Evolutionary conservation across 2,888 invertebrate species (phyloP).

Genomic region (Stenodema calcarata): DNA sequence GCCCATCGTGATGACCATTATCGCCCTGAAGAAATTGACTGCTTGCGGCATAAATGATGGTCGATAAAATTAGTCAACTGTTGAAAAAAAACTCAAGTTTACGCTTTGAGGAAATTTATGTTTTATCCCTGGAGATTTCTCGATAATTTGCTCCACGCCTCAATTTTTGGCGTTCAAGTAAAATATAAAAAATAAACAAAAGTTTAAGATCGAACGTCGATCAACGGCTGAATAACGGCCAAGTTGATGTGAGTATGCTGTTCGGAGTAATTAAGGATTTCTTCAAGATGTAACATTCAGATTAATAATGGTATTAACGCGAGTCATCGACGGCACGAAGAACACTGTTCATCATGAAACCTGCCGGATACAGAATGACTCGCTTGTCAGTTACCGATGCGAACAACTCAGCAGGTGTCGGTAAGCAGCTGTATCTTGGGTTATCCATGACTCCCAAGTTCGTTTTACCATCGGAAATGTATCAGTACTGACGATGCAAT

Average conservation of each 20-base stretch:
- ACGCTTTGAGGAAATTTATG: not conserved
- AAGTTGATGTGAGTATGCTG: no score
- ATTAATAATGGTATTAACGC: not conserved
- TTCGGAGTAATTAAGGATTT: not conserved
- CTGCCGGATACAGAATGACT: not conserved
- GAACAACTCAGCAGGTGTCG: not conserved
- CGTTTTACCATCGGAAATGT: no score
- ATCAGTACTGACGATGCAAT: no score
- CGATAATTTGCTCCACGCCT: not conserved
- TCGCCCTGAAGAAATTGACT: not conserved
- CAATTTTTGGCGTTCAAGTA: not conserved
- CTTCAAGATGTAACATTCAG: not conserved
- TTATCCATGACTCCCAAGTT: not conserved
- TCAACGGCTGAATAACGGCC: no score
- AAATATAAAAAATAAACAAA: no score
- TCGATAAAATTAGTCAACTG: slow-evolving; percentile 4
- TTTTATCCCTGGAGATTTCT: not conserved
- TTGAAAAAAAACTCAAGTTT: not conserved
- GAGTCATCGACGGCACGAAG: not conserved
- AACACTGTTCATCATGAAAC: not conserved
- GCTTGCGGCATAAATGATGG: not conserved
- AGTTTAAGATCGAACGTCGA: no score
- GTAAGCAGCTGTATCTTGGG: not conserved
- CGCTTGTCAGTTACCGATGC: not conserved
- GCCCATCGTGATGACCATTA: not conserved